Conservation (phyloP, 2,113 vertebrate species). For the Sylvia atricapilla region DNA sequence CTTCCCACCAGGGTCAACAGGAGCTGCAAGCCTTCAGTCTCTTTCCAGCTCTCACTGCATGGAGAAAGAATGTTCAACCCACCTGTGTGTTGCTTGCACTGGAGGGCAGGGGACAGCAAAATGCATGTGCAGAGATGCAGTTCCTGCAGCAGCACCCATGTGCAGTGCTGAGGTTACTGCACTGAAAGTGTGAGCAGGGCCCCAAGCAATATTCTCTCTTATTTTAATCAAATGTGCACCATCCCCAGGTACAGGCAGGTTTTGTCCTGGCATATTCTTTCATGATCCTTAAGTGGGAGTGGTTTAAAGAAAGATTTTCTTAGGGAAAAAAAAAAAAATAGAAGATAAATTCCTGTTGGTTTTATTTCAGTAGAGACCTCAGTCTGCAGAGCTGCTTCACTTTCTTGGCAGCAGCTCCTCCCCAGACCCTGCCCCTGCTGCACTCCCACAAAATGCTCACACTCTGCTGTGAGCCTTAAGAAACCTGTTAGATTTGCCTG, state of each 20-base stretch:
- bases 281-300: not conserved
- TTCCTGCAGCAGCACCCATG: not conserved
- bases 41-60: not conserved
- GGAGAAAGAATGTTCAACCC: not conserved
- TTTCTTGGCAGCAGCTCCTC: not conserved
- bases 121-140: fast-evolving
- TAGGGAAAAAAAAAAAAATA: not conserved
- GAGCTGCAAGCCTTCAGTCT: not conserved
- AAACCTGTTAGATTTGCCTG: not conserved
- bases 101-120: not conserved
- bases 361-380: not conserved
- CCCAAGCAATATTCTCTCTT: not conserved
- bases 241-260: not conserved
- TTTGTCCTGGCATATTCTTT: not conserved
- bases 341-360: fast-evolving
- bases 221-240: not conserved
- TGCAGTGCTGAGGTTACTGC: not conserved
- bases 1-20: not conserved
- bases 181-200: fast-evolving
- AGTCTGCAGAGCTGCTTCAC: not conserved
- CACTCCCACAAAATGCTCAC: not conserved
- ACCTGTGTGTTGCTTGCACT: not conserved
- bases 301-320: not conserved
- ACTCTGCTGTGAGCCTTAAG: not conserved
- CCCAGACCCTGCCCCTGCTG: fast-evolving